Evolutionary conservation across 1,140 invertebrate species (phyloP).

Genomic region (Trialeurodes vaporariorum): DNA sequence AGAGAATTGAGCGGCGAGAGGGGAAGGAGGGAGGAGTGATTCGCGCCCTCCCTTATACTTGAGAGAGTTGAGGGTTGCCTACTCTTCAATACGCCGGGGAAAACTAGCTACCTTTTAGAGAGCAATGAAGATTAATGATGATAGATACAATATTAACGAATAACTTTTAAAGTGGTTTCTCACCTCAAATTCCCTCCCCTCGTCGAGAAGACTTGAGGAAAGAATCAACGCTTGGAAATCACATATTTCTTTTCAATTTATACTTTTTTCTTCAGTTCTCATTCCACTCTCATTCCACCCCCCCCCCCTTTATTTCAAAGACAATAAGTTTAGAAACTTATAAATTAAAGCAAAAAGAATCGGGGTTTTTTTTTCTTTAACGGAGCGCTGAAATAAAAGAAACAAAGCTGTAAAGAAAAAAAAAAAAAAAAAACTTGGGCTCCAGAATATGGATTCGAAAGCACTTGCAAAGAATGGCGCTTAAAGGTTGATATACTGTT

Average conservation of each 20-base stretch:
- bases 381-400: no score
- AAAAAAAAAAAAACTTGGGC: no score
- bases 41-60: neutral
- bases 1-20: neutral
- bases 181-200: neutral
- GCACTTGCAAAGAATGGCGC: no score
- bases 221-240: neutral
- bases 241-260: neutral
- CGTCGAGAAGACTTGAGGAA: neutral
- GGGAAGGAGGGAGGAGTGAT: no score
- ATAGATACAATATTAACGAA: conserved; percentile 8
- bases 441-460: no score
- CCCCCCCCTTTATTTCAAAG: neutral
- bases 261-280: neutral
- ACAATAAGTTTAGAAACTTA: no score
- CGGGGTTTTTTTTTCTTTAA: no score
- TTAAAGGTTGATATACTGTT: no score
- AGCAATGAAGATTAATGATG: conserved; percentile 7
- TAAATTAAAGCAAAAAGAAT: no score
- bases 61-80: no score
- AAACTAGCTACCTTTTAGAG: neutral
- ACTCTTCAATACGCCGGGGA: neutral
- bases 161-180: conserved; percentile 6
- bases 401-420: no score
- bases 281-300: neutral